Evolutionary conservation across 2,797 vertebrate species (phyloP), one percentile per base, ranked within the genome.

Genomic region (Ispidina lecontei): DNA sequence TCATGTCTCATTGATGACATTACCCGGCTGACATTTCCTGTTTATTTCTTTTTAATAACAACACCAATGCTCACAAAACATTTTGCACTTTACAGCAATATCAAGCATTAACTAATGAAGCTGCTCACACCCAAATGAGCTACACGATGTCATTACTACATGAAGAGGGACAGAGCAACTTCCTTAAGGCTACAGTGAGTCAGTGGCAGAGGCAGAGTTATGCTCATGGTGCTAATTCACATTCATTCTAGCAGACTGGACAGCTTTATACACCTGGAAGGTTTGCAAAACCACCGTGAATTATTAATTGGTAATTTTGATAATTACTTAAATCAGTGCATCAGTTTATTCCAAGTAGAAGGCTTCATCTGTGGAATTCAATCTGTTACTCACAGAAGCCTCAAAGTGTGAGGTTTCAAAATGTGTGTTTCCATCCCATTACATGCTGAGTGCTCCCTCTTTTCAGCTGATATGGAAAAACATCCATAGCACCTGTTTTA

Each of bases 11-110:
- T 62, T 33, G 86, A 83, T 96, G 89, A 95, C 84, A 65, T 65
- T 65, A 59, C 18, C 59, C 44, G 43, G 41, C 62, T 84, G 75
- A 73, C 37, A 25, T 74, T 96, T 96, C 96, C 96, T 96, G 94
- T 96, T 96, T 95, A 58, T 95, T 92, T 86, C 81, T 73, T 90
- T 94, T 92, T 79, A 94, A 93, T 92, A 84, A 74, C 86, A 89
- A 65, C 87, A 59, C 39, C 39, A 28, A 79, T 77, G 80, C 74
- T 82, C 84, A 65, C 28, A 68, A 87, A 93, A 89, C 93, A 85
- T 91, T 95, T 90, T 96, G 44, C 51, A 69, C 39, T 95, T 95
- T 89, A 82, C 33, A 55, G 74, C 70, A 80, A 71, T 95, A 96
- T 91, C 17, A 68, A 12, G 35, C 49, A 93, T 89, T 90, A 91